Conservation (phyloP, 53 echinoderm and acorn worm genomes). For the Holothuria leucospilota region DNA sequence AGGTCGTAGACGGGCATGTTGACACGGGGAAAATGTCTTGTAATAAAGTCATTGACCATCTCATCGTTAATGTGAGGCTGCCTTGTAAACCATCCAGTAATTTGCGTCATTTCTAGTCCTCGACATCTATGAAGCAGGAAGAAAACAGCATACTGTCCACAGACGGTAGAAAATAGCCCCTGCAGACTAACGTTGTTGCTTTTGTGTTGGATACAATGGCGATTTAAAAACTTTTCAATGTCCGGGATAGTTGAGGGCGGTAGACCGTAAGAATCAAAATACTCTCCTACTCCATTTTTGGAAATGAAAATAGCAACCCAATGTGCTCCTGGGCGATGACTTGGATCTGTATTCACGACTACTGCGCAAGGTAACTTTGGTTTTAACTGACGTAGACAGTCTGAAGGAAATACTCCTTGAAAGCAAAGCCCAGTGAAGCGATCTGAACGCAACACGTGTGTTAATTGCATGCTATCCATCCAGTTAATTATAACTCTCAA, state of each 20-base stretch:
- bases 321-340: slow-evolving; percentile 62
- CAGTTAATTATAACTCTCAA: slow-evolving; percentile 7
- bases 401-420: slow-evolving; percentile 59
- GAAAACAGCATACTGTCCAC: slow-evolving; percentile 72
- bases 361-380: slow-evolving; percentile 51
- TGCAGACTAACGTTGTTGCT: slow-evolving; percentile 51
- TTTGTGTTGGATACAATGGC: background rate
- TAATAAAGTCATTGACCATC: background rate
- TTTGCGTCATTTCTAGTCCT: background rate
- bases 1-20: background rate
- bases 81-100: background rate
- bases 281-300: slow-evolving; percentile 40
- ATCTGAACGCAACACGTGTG: slow-evolving; percentile 27
- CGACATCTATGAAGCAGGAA: slow-evolving; percentile 28
- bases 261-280: slow-evolving; percentile 73
- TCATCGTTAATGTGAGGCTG: background rate
- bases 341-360: slow-evolving; percentile 66
- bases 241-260: slow-evolving; percentile 25
- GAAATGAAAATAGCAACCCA: slow-evolving; percentile 71
- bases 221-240: slow-evolving; percentile 11
- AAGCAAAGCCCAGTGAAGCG: background rate
- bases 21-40: background rate
- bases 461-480: slow-evolving; percentile 47
- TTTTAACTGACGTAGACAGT: background rate
- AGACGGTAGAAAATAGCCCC: slow-evolving; percentile 58